phyloP scores from a whole-genome alignment of 2,888 invertebrate species.

The Allygus modestus region DNA sequence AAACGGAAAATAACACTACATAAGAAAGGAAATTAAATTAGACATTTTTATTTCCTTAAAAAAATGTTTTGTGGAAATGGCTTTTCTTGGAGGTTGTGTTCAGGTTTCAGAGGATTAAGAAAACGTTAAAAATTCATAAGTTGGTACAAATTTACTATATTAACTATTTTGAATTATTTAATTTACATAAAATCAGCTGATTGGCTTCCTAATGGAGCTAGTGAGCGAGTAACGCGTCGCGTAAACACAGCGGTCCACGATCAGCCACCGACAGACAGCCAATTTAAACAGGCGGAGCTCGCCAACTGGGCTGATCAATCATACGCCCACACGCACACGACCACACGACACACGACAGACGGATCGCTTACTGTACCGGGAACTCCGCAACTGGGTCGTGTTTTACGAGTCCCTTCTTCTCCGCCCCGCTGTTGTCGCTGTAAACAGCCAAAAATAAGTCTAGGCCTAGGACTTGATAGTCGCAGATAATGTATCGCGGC shows the following conservation, averaged over 20 bases:
- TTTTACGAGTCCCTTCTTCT: slow-evolving; percentile 19
- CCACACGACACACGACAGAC: slow-evolving; percentile 10
- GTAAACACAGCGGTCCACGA: slow-evolving; percentile 5
- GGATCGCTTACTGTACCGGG: slow-evolving; percentile 35
- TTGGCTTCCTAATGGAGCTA: too few species aligned
- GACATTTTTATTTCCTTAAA: too few species aligned
- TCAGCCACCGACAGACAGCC: not conserved
- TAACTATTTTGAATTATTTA: too few species aligned
- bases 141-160: too few species aligned
- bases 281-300: not conserved
- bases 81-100: too few species aligned
- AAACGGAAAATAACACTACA: too few species aligned
- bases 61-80: too few species aligned
- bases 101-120: too few species aligned
- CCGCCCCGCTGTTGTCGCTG: slow-evolving; percentile 15
- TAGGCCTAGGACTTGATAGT: slow-evolving; percentile 9
- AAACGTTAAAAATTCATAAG: too few species aligned
- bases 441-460: slow-evolving; percentile 34
- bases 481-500: not conserved
- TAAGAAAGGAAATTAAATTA: too few species aligned
- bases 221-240: not conserved
- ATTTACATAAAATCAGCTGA: too few species aligned
- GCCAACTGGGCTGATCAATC: slow-evolving; percentile 41
- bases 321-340: slow-evolving; percentile 5
- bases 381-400: slow-evolving; percentile 29